Percentiles rank a stretch among this genome's conserved stretches.
Evolutionary conservation across 2,113 vertebrate genomes (phyloP).

Genomic region (Ceyx margarethae): DNA sequence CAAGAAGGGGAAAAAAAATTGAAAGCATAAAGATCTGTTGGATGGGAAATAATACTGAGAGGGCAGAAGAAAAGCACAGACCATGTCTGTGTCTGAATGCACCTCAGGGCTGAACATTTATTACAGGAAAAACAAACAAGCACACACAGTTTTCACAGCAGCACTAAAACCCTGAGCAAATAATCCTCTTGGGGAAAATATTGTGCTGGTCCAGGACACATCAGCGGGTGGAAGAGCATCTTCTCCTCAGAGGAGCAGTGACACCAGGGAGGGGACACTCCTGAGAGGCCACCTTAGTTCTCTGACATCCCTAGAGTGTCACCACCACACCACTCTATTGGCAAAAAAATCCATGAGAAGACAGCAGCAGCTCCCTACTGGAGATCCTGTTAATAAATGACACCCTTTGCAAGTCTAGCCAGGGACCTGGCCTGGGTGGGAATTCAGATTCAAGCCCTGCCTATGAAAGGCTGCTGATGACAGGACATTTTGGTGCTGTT

Average conservation of each 20-base stretch:
- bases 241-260: not conserved
- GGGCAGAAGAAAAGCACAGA: not conserved
- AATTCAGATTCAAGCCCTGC: not conserved
- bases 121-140: too few species aligned
- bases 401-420: not conserved
- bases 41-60: not conserved
- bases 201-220: not conserved
- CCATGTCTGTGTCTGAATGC: accelerated
- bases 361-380: not conserved
- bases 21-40: not conserved
- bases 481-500: not conserved
- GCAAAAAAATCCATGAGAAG: not conserved
- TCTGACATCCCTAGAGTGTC: not conserved
- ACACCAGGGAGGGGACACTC: not conserved
- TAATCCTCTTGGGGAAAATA: not conserved
- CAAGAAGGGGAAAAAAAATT: not conserved
- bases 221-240: accelerated
- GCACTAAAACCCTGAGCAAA: not conserved
- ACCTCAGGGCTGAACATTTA: not conserved
- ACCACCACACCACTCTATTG: not conserved
- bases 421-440: accelerated
- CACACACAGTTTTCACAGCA: not conserved
- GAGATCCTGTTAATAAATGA: not conserved
- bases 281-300: not conserved
- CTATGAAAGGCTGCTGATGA: not conserved